Evolutionary conservation across 1,140 invertebrate genomes (phyloP).

Genomic region (Drosophila varians): DNA sequence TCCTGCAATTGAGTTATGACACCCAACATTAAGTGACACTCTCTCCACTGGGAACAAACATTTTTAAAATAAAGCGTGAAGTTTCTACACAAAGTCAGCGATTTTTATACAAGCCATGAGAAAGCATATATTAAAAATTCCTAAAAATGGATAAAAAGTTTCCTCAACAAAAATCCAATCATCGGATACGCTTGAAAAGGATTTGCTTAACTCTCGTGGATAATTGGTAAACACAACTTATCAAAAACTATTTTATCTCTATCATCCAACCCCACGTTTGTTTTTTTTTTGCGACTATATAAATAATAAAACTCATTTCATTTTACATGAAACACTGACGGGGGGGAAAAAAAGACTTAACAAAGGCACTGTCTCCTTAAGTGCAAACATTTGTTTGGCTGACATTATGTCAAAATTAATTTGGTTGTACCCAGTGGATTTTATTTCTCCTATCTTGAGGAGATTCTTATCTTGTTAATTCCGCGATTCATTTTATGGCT

Average conservation of each 20-base stretch:
- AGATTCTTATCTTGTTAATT: constrained; percentile 57
- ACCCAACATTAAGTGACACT: constrained; percentile 21
- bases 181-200: not conserved
- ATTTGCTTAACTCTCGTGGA: not conserved
- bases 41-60: constrained; percentile 6
- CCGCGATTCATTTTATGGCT: constrained; percentile 50
- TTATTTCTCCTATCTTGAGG: constrained; percentile 50
- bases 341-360: constrained; percentile 13
- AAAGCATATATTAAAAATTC: not conserved
- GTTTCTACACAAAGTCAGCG: not conserved
- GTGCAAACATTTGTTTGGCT: constrained; percentile 57
- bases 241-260: not conserved
- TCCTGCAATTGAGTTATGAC: constrained; percentile 24
- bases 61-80: constrained; percentile 17
- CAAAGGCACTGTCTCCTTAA: constrained; percentile 40
- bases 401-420: constrained; percentile 58
- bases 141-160: not conserved
- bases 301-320: not conserved
- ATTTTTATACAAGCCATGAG: not conserved
- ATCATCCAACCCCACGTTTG: not conserved
- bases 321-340: not conserved
- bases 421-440: constrained; percentile 52
- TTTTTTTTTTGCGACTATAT: not conserved
- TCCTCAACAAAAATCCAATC: not conserved
- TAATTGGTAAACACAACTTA: not conserved